Percentiles rank a stretch among this genome's conserved stretches.
Conservation (phyloP, 1,140 invertebrate species). For the Drosophila tristis region DNA sequence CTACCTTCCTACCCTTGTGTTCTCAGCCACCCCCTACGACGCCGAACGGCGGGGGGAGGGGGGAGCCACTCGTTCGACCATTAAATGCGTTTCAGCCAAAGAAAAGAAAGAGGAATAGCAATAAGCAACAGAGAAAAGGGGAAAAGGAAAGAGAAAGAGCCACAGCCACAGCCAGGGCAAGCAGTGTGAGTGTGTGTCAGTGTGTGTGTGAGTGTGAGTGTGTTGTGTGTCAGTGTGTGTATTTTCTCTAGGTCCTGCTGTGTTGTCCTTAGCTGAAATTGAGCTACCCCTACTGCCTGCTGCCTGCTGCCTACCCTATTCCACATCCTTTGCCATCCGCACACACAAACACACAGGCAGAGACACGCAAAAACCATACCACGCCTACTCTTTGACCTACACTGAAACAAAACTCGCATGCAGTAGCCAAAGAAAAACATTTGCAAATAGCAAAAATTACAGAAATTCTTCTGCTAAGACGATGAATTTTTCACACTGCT, state of each 20-base stretch:
- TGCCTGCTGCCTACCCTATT: constrained; percentile 3
- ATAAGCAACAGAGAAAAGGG: constrained; percentile 19
- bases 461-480: not conserved
- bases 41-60: too few species aligned
- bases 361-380: constrained; percentile 11
- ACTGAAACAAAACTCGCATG: constrained; percentile 11
- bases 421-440: not conserved
- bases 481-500: too few species aligned
- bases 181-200: not conserved
- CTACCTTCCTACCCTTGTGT: constrained; percentile 7
- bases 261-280: constrained; percentile 40
- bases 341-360: constrained; percentile 4
- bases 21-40: too few species aligned
- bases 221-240: not conserved
- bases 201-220: not conserved
- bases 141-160: constrained; percentile 40
- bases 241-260: constrained; percentile 9
- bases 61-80: constrained; percentile 50
- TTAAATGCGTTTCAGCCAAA: constrained; percentile 62
- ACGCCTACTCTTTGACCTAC: constrained; percentile 40
- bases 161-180: constrained; percentile 9
- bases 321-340: not conserved
- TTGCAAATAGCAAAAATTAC: not conserved
- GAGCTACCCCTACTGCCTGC: constrained; percentile 32
- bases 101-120: not conserved